Evolutionary conservation across 2,113 vertebrate genomes (phyloP).

Genomic region (Acanthisitta chloris): DNA sequence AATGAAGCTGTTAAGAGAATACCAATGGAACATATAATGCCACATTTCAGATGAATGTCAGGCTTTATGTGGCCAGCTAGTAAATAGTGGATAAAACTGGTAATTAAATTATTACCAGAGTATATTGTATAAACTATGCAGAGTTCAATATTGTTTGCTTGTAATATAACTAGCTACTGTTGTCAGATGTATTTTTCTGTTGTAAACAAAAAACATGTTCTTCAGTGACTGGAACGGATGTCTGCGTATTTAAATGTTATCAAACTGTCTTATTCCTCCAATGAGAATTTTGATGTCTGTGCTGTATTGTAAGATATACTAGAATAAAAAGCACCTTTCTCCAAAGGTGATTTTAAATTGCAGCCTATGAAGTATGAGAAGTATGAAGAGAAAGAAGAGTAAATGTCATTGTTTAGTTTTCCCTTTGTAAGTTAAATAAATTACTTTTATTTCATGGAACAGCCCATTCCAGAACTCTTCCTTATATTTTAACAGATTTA

Average conservation of each 20-base stretch:
- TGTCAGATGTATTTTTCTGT: slow-evolving; percentile 91
- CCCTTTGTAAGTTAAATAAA: slow-evolving; percentile 91
- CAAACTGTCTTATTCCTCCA: slow-evolving; percentile 73
- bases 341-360: slow-evolving; percentile 74
- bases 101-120: slow-evolving; percentile 85
- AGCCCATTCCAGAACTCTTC: neutral
- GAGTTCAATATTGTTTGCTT: slow-evolving; percentile 92
- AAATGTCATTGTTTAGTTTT: slow-evolving; percentile 84
- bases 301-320: slow-evolving; percentile 75
- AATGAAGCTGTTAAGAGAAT: slow-evolving; percentile 77
- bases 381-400: slow-evolving; percentile 75
- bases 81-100: slow-evolving; percentile 85
- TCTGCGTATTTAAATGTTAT: slow-evolving; percentile 80
- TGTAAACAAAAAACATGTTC: slow-evolving; percentile 87
- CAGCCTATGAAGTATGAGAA: slow-evolving; percentile 73
- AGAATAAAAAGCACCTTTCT: slow-evolving; percentile 75
- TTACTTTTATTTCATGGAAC: slow-evolving; percentile 78
- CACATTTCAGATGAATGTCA: slow-evolving; percentile 93
- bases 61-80: slow-evolving; percentile 91
- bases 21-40: slow-evolving; percentile 72
- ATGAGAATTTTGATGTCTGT: slow-evolving; percentile 76
- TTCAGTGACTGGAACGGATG: slow-evolving; percentile 80
- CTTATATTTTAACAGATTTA: neutral
- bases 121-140: slow-evolving; percentile 96
- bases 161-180: slow-evolving; percentile 90